Conservation (phyloP, 2,797 vertebrate genomes). For the Arrhamphus sclerolepis region DNA sequence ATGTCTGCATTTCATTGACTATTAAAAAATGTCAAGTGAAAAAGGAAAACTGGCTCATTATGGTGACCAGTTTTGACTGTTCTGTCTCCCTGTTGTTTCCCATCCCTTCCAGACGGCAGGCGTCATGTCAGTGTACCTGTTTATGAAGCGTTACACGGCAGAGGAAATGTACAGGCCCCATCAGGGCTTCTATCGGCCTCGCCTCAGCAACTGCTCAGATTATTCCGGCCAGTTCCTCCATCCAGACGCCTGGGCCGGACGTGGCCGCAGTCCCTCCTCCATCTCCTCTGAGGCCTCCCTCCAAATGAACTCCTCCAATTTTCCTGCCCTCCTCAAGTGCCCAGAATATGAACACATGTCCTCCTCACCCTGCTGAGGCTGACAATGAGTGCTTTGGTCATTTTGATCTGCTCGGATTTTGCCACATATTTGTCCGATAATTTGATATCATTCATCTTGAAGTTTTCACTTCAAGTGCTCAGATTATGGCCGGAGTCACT, state of each 20-base stretch:
- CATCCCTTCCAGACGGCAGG: constrained; percentile 81
- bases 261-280: constrained; percentile 88
- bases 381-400: background rate
- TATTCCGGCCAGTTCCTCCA: constrained; percentile 93
- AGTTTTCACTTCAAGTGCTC: constrained; percentile 30
- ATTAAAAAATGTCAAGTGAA: too few species aligned
- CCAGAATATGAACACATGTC: constrained; percentile 92
- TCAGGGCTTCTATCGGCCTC: constrained; percentile 88
- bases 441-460: constrained; percentile 46
- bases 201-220: constrained; percentile 92
- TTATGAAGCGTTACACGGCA: constrained; percentile 93
- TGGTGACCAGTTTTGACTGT: too few species aligned
- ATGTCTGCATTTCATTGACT: too few species aligned
- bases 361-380: constrained; percentile 88
- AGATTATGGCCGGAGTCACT: constrained; percentile 34
- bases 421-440: constrained; percentile 28
- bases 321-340: constrained; percentile 90
- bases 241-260: constrained; percentile 84
- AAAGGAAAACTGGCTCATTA: too few species aligned
- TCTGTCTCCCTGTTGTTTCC: background rate
- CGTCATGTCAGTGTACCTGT: constrained; percentile 93
- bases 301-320: constrained; percentile 90
- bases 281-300: constrained; percentile 91
- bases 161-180: constrained; percentile 90
- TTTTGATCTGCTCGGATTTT: constrained; percentile 41